Percentiles rank a stretch among this genome's conserved stretches.
These are phyloP conservation scores for Lasioglossum lativentre DNA, from an alignment of 2,888 invertebrate species.

Conservation along the genomic window DNA sequence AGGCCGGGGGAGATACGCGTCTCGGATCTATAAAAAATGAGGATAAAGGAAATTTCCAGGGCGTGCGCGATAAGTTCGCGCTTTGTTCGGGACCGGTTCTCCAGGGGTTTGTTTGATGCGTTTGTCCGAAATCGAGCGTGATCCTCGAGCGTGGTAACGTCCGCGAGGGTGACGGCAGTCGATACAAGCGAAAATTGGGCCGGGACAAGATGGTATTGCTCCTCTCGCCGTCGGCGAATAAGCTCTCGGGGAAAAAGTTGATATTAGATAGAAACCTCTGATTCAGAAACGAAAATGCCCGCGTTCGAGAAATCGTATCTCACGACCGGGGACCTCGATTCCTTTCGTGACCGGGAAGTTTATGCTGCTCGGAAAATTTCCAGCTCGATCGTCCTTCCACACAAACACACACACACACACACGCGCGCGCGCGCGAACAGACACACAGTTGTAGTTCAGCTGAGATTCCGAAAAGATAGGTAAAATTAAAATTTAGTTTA, in stretches of 20 bases:
- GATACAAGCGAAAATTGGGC: slow-evolving; percentile 63
- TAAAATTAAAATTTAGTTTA: neutral
- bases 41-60: slow-evolving; percentile 25
- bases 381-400: neutral
- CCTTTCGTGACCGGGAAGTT: neutral
- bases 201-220: slow-evolving; percentile 60
- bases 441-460: too few species aligned
- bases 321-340: slow-evolving; percentile 17
- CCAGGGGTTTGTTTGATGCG: slow-evolving; percentile 56
- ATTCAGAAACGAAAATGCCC: slow-evolving; percentile 38
- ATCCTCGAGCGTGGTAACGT: slow-evolving; percentile 38
- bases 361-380: neutral
- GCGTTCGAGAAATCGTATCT: slow-evolving; percentile 25
- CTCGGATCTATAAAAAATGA: slow-evolving; percentile 15
- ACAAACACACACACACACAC: too few species aligned
- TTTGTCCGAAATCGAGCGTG: slow-evolving; percentile 56
- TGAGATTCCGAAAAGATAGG: neutral
- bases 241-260: slow-evolving; percentile 50
- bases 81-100: slow-evolving; percentile 28
- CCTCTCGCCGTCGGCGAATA: slow-evolving; percentile 57
- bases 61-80: slow-evolving; percentile 24
- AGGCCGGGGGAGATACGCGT: neutral
- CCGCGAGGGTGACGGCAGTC: slow-evolving; percentile 56
- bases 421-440: too few species aligned
- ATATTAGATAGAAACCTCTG: slow-evolving; percentile 59